These are phyloP conservation scores for Sula dactylatra DNA, from an alignment of 2,113 vertebrate species.

Conservation along the genomic window DNA sequence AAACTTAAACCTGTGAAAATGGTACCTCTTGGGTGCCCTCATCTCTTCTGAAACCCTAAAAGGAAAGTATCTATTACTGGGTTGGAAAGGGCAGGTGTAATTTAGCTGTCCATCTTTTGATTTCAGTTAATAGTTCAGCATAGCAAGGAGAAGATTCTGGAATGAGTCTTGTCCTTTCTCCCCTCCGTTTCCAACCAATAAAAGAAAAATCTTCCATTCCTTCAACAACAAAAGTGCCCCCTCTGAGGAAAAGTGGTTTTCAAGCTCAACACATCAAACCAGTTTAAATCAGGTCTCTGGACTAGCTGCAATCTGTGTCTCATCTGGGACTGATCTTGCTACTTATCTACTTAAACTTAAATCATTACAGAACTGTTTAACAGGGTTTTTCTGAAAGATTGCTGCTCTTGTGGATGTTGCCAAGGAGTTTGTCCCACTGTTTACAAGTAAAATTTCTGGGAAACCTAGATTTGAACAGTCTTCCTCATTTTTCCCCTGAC, in stretches of 20 bases:
- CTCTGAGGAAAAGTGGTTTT: background rate
- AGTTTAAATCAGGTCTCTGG: background rate
- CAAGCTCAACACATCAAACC: background rate
- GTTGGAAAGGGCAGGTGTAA: background rate
- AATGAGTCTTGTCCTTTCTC: background rate
- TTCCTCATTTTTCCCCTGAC: background rate
- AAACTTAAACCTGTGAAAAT: background rate
- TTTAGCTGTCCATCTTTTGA: background rate
- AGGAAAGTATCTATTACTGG: background rate
- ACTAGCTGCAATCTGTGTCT: background rate
- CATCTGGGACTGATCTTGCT: background rate
- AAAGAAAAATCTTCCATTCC: background rate
- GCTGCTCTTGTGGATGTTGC: background rate
- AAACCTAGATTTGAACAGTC: background rate
- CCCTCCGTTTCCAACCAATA: background rate
- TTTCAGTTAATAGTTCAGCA: background rate
- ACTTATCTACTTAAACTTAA: background rate
- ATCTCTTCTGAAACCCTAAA: background rate
- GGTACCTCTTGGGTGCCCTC: background rate
- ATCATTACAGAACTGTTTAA: background rate
- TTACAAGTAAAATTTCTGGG: background rate
- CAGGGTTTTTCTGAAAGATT: background rate
- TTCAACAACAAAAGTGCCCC: background rate
- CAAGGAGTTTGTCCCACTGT: background rate
- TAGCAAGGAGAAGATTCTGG: background rate